Evolutionary conservation across 2,797 vertebrate genomes (phyloP).

Genomic region (Megalops cyprinoides): DNA sequence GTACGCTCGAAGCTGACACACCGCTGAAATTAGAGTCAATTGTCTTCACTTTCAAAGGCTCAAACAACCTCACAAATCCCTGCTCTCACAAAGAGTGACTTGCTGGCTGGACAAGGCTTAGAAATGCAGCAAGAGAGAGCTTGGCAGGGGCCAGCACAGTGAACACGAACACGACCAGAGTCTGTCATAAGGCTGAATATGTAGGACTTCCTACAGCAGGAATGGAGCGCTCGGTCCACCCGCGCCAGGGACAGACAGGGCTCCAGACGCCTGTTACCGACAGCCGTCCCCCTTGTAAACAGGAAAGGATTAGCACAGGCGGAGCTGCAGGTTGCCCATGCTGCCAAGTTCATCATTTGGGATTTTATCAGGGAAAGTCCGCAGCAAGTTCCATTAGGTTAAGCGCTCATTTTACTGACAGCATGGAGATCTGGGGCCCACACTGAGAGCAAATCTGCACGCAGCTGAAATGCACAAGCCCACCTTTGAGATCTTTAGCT

Average conservation of each 20-base stretch:
- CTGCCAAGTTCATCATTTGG: conserved; percentile 42
- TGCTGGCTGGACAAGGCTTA: conserved; percentile 5
- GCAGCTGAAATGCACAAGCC: too few species aligned
- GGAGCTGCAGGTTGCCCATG: conserved; percentile 14
- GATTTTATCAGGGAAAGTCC: conserved; percentile 25
- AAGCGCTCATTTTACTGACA: conserved; percentile 26
- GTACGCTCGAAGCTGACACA: not conserved
- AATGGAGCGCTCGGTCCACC: not conserved
- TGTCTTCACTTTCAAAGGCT: not conserved
- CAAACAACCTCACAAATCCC: not conserved
- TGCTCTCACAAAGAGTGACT: not conserved
- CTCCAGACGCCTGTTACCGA: conserved; percentile 64
- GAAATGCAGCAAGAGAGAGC: not conserved
- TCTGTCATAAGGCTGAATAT: too few species aligned
- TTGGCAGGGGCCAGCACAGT: conserved; percentile 46
- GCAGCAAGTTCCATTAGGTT: conserved; percentile 12
- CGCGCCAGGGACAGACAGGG: conserved; percentile 34
- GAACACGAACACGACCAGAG: too few species aligned
- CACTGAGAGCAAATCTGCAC: conserved; percentile 18
- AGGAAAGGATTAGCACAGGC: conserved; percentile 52
- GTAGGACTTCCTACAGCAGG: conserved; percentile 35
- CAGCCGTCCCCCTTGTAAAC: conserved; percentile 53
- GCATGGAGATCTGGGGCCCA: not conserved
- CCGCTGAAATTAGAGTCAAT: not conserved
- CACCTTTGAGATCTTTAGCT: too few species aligned